These are phyloP conservation scores for Nematostella vectensis DNA, from an alignment of 92 coral and sea anemone genomes.

Conservation along the genomic window DNA sequence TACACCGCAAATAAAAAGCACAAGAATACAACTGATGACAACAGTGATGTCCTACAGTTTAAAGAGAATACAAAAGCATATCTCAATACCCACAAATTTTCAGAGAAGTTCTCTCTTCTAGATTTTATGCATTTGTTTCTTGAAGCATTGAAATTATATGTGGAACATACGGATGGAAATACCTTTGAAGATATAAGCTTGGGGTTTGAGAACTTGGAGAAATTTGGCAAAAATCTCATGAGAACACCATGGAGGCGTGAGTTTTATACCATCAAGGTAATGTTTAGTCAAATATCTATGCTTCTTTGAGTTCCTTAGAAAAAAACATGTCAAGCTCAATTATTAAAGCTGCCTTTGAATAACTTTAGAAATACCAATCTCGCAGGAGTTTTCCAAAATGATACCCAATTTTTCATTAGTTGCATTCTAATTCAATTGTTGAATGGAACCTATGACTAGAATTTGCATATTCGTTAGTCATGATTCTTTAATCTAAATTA, in stretches of 20 bases:
- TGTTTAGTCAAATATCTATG: too few relatives aligned
- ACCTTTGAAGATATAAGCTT: not conserved
- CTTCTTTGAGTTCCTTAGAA: too few relatives aligned
- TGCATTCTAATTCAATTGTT: too few relatives aligned
- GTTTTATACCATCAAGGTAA: not conserved
- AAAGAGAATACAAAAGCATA: not conserved
- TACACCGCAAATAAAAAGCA: not conserved
- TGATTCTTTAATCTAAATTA: too few relatives aligned
- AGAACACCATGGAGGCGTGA: not conserved
- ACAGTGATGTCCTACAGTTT: not conserved
- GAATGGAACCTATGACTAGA: too few relatives aligned
- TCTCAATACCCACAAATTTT: not conserved
- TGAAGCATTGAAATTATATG: not conserved
- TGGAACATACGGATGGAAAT: not conserved
- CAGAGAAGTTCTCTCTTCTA: not conserved
- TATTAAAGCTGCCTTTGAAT: too few relatives aligned
- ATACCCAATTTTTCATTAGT: too few relatives aligned
- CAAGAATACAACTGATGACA: not conserved
- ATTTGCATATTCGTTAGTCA: too few relatives aligned
- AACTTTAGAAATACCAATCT: too few relatives aligned
- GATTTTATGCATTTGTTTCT: too few relatives aligned
- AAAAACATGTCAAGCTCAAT: too few relatives aligned
- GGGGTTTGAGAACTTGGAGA: not conserved
- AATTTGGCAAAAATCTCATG: not conserved
- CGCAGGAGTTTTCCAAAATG: too few relatives aligned